Evolutionary conservation across 2,797 vertebrate genomes (phyloP).

Genomic region (Chloroceryle inda): DNA sequence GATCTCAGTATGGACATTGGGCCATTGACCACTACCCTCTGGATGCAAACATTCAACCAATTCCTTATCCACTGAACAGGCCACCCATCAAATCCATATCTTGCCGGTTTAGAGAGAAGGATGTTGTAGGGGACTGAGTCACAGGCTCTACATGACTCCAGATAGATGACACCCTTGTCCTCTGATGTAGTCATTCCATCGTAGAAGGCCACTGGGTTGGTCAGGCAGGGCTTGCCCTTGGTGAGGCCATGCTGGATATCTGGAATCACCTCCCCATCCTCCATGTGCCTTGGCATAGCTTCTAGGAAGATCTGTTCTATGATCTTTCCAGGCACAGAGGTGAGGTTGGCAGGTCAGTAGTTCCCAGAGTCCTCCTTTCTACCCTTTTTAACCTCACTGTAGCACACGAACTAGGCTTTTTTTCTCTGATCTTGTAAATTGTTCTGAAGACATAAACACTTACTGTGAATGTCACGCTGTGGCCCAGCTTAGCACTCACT

Average conservation of each 20-base stretch:
- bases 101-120: too few species aligned
- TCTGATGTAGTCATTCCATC: not conserved
- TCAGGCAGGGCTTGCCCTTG: not conserved
- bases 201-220: not conserved
- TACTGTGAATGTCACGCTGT: not conserved
- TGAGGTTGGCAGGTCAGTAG: not conserved
- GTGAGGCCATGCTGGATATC: not conserved
- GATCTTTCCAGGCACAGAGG: not conserved
- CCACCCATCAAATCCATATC: too few species aligned
- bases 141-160: too few species aligned
- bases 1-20: too few species aligned
- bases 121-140: too few species aligned
- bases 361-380: not conserved
- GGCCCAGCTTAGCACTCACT: not conserved
- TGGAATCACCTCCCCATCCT: not conserved
- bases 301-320: not conserved
- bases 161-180: not conserved
- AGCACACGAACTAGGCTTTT: not conserved
- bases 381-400: not conserved
- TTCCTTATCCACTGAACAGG: too few species aligned
- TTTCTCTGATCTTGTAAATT: not conserved
- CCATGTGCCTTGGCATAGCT: not conserved
- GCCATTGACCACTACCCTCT: too few species aligned
- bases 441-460: not conserved
- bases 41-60: too few species aligned